Base-by-base conservation (phyloP, 2,888 invertebrate genomes). In the Liodrosophila aerea region DNA sequence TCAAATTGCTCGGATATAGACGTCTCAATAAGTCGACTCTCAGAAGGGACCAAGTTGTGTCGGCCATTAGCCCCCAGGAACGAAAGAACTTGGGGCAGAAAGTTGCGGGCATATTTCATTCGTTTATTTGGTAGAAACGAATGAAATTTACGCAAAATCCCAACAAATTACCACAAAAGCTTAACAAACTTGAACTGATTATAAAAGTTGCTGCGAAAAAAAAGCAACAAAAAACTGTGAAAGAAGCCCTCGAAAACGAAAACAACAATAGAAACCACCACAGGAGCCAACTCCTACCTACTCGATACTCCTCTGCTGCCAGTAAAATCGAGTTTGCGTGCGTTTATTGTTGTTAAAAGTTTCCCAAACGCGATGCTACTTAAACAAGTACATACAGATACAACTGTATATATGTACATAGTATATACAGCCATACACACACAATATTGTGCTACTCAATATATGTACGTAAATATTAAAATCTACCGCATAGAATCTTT, bases 141-240 rank as follows among this genome's bases (percentile, higher is more conserved):
- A 73, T 63, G 63, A 69, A 81, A 76, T 84, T 81, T 63, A 78
- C 69, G 65, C 74, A 41, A 67, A 85, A 72, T 77, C 78, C 67
- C 63, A 82, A 81, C 76, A 80, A 80, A 77, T 78, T 77, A 77
- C 82, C 72, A 74, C 82, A 82, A 66, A 64, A 74, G 78, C 78
- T 85, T 84, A 69, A 64, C 75, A 77, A 85, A 80, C 72, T 80
- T 85, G 72, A 85, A 74, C 78, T 85, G 78, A 82, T 80, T 85
- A 80, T 77, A 85, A 80, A 80, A 80, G 85, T 78, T 78, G 60
- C 51, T 58, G 61, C 15, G 57, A 46, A 50, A 61, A 53, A 61
- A 43, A 61, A 34, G 37, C 49, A 73, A 63, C 51, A 73, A 52
- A 27, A 34, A n/a, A 18, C 18, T 33, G 8, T 18, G 27, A 8